Evolutionary conservation across 64 coral and sea anemone species (phyloP).

Genomic region (Trachythela sp.): DNA sequence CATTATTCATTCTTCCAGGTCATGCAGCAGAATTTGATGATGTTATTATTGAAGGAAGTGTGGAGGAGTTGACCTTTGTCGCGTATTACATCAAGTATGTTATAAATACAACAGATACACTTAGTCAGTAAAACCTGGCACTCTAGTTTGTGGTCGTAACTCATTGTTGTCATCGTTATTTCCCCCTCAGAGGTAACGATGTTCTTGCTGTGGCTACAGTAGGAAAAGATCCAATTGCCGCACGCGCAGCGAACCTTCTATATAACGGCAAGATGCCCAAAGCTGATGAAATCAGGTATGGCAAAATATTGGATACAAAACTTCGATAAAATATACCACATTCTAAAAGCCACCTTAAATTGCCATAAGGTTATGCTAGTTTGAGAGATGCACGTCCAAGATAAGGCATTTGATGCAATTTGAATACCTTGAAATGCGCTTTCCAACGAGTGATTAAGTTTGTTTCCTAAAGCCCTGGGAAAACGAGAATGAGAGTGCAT

Average conservation of each 20-base stretch:
- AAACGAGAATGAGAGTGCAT: no score
- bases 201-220: conserved; percentile 80
- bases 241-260: conserved; percentile 74
- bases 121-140: neutral
- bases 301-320: neutral
- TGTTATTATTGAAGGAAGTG: conserved; percentile 71
- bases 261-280: conserved; percentile 88
- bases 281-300: conserved; percentile 68
- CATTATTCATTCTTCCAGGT: conserved; percentile 27
- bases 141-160: neutral
- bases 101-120: neutral
- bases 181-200: conserved; percentile 57
- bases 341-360: no score
- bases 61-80: conserved; percentile 74
- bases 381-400: no score
- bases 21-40: conserved; percentile 93
- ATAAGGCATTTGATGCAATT: no score
- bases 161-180: neutral
- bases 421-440: no score
- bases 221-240: conserved; percentile 67
- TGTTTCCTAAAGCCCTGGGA: no score
- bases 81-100: conserved; percentile 93
- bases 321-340: no score
- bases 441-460: no score
- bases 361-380: no score